Evolutionary conservation across 64 coral and sea anemone species (phyloP).

Genomic region (Dendrophyllia cribrosa): DNA sequence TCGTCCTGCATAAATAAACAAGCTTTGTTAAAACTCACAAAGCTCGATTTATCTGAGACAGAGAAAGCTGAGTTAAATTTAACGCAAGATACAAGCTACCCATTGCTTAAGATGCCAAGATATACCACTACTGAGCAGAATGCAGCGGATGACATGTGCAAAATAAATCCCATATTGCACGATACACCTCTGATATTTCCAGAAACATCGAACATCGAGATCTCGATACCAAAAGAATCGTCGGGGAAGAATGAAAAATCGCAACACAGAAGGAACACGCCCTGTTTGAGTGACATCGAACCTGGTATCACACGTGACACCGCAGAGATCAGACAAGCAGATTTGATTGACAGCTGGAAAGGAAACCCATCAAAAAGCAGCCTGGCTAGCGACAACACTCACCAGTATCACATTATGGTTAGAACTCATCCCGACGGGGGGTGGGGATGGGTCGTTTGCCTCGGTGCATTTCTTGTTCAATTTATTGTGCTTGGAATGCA

Average conservation of each 20-base stretch:
- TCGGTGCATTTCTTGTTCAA: conserved; percentile 92
- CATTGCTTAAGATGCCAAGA: neutral
- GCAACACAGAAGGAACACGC: neutral
- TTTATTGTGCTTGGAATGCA: conserved; percentile 96
- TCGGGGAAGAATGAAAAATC: neutral
- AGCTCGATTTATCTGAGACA: neutral
- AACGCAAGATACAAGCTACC: neutral
- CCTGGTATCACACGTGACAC: neutral
- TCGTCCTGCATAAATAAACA: neutral
- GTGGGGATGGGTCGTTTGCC: conserved; percentile 94
- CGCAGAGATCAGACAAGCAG: neutral
- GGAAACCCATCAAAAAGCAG: neutral
- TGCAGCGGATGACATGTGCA: neutral
- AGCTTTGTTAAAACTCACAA: neutral
- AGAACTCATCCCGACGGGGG: conserved; percentile 77
- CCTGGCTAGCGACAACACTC: neutral
- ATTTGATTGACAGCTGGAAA: conserved; percentile 9
- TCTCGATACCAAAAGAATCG: neutral
- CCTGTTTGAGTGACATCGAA: neutral
- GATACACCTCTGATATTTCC: neutral
- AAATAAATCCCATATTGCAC: neutral
- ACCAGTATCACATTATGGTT: neutral
- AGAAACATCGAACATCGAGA: neutral
- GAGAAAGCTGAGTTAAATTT: neutral
- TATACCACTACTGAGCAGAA: neutral